Evolutionary conservation across 2,888 invertebrate species (phyloP), one percentile per base, ranked within the genome.

Genomic region (Papilio protenor): DNA sequence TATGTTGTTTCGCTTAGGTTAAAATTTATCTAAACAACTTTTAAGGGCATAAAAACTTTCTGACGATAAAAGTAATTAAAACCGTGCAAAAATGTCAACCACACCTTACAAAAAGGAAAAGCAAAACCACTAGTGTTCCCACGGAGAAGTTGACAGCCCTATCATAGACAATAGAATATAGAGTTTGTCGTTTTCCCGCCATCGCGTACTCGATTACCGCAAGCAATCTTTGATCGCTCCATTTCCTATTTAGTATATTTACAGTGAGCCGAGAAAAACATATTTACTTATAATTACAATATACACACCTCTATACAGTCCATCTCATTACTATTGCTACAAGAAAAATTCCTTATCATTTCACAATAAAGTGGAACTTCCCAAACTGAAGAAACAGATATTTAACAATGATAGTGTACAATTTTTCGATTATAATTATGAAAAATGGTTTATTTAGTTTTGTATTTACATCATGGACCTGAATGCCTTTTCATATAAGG

Each of bases 271-370:
- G 83, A 88, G 86, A 86, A 83, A 85, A 84, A 76, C 72, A 72
- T 78, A 79, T 85, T 82, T 83, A 82, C 86, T 88, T 88, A 87
- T 27, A 83, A 78, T 82, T 84, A 85, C 81, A 87, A 85, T 87
- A 87, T 90, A 92, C 90, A 92, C 83, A 85, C 86, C 82, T 88
- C 87, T 91, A 88, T 89, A 91, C 86, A 89, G 73, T 81, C 79
- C 77, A 85, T 85, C 84, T 84, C 85, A 82, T 80, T 84, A 82
- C 85, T 88, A 89, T 87, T 85, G 81, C 86, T 70, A 57, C 49
- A 14, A 45, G 21, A 27, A 33, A 74, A 8, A 14, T 70, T 6
- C 14, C 61, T 52, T n/a, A 21, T 57, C 49, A 49, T 49, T 12
- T 40, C 10, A 18, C 18, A 18, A 40, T 6, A 40, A 40, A 40